Evolutionary conservation across 1,140 invertebrate species (phyloP), one percentile per base, ranked within the genome.

Genomic region (Apis dorsata): DNA sequence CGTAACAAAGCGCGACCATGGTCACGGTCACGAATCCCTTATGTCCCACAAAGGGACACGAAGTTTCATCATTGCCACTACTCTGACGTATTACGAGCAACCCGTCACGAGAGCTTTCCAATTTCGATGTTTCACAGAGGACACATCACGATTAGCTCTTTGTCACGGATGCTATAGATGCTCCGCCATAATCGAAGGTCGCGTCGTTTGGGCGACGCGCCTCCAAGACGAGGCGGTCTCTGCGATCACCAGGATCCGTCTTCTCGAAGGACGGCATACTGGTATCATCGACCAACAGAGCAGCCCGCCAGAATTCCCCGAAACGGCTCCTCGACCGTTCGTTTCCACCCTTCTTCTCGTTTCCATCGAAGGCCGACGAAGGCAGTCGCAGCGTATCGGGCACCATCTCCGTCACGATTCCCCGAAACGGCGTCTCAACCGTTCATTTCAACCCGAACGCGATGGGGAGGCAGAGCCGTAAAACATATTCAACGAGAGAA

Each of bases 131-230:
- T 34, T 3, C 34, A 34, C 34, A 3, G 34, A 34, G 3, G 34
- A 34, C 34, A 34, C 34, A 34, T 34, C 34, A 34, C 55, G 73
- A 80, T 86, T 75, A 81, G 72, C 60, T 79, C 60, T 73, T 86
- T 76, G 80, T 83, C 60, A 13, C 57, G 53, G 66, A 10, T 24
- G 34, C 17, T 53, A 72, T 34, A n/a, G 57, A 24, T 63, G 55
- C 11, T 55, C n/a, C 79, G 34, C 57, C 24, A 21, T 62, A 49
- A 70, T 77, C 51, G 81, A 87, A 87, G 76, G 85, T 49, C 85
- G 62, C 7, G 24, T 24, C 71, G 69, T 62, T 83, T 59, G n/a
- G 34, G 59, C 66, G 80, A 57, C 0, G 15, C 9, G 70, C 4
- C 28, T 57, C 28, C 74, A 74, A 24, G 24, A 68, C 70, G 60